Evolutionary conservation across 2,888 invertebrate species (phyloP), one percentile per base, ranked within the genome.

Genomic region (Dasysyrphus albostriatus): DNA sequence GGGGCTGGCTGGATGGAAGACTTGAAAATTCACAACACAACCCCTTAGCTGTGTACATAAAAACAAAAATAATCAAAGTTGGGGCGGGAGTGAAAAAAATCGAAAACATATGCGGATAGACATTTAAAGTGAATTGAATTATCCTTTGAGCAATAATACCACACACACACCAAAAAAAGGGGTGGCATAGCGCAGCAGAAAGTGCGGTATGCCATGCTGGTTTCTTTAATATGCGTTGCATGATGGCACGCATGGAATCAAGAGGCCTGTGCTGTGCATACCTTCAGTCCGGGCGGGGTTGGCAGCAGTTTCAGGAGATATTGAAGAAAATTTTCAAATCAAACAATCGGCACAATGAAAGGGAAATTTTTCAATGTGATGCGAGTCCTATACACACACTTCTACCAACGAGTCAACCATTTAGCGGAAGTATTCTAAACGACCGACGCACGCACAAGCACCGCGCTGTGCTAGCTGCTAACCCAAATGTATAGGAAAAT

Each of bases 101-200:
- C 49, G 58, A 72, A 75, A 82, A 67, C 82, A 87, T 87, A 83
- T 83, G 87, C 75, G 83, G 75, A 75, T 65, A 75, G 72, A 75
- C 82, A 78, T 82, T 78, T 87, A 78, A 82, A 72, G 87, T 75
- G 87, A 87, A 87, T 87, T 87, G 87, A 87, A 87, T 87, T 87
- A 87, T 83, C 82, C 82, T 83, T 79, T 75, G 87, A 79, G 54
- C 49, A 75, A 63, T 42, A 85, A 81, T 74, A 58, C 69, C 67
- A 61, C 44, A 63, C 47, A 59, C 37, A 61, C 37, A 63, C 47
- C 37, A 59, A 47, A 24, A 24, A 24, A 51, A 4, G 34, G 76
- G 77, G 77, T 47, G 63, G 54, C 16, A 34, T n/a, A 49, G 65
- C 34, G 16, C 39, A 69, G 51, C 54, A 49, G 16, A 65, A 67